Evolutionary conservation across 2,797 vertebrate genomes (phyloP), one percentile per base, ranked within the genome.

Genomic region (Hydrocynus forskahlii): DNA sequence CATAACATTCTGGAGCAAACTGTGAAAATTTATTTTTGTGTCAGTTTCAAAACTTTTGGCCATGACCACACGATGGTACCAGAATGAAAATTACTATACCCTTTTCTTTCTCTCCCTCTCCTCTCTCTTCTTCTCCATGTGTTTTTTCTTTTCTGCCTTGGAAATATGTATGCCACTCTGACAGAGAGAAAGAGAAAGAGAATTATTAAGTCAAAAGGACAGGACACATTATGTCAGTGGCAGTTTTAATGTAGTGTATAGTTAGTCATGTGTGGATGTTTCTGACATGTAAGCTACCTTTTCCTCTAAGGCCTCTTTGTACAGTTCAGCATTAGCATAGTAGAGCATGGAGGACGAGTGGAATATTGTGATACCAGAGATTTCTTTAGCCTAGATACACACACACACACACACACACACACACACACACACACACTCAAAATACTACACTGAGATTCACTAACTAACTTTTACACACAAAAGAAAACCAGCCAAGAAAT

Each of bases 321-420:
- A 98, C 81, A 97, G 86, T 80, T 97, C 97, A 54, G 96, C 95
- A 0, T 99, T 98, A 86, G 97, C 95, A 81, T 97, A 98, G 91
- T 95, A 97, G 81, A 98, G 16, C 0, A 96, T 97, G 76, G 93
- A 88, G 0, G 97, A 96, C 45, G 97, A 97, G 38, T 92, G 93
- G 90, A 99, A 98, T 82, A 99, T 96, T 91, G 95, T 98, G 86
- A 98, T 94, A 0, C 97, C 97, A 0, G 91, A 89, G 78, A 94
- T 89, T 86, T 91, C 90, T 89, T 87, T 92, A 50, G 91, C 93
- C 93, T 95, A 95, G 84, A 45, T 23, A 76, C 16, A 43, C 12
- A 7, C 29, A 29, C 29, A 29, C 38, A 76, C 16, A 43, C 12
- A 7, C 29, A 29, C 29, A 29, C 29, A 29, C 29, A 29, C 29